Evolutionary conservation across 2,113 vertebrate species (phyloP).

Genomic region (Columbina picui): DNA sequence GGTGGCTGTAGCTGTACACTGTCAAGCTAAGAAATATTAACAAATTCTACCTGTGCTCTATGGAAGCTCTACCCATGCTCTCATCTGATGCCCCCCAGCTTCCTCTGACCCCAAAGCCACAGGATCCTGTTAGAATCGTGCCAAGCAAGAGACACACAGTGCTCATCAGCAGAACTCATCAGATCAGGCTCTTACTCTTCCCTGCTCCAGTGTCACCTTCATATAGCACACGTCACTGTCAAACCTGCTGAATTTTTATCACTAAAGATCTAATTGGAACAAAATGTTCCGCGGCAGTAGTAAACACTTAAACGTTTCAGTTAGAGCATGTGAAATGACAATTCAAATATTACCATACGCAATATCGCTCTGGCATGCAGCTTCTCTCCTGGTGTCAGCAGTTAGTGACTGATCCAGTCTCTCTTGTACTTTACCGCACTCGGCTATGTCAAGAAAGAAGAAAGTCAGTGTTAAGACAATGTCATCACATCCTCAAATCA

Average conservation of each 20-base stretch:
- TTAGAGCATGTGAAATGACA: neutral
- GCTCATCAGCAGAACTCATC: neutral
- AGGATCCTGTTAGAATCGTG: neutral
- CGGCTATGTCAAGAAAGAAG: slow-evolving; percentile 63
- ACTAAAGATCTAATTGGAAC: neutral
- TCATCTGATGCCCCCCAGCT: neutral
- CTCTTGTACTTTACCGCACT: slow-evolving; percentile 75
- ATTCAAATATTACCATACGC: slow-evolving; percentile 79
- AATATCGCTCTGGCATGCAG: slow-evolving; percentile 71
- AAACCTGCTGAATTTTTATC: neutral
- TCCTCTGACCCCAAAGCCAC: neutral
- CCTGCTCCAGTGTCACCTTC: neutral
- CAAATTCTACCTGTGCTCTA: neutral
- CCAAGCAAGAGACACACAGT: neutral
- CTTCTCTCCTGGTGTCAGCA: slow-evolving; percentile 55
- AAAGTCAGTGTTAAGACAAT: neutral
- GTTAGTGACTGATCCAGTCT: slow-evolving; percentile 64
- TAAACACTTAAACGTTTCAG: neutral
- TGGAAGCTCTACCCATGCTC: neutral
- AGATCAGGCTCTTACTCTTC: neutral
- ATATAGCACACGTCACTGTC: neutral
- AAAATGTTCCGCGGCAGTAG: neutral
- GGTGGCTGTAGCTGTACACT: neutral
- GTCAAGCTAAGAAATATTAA: neutral
- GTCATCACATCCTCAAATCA: neutral